Evolutionary conservation across 2,113 vertebrate species (phyloP).

Genomic region (Parus major): DNA sequence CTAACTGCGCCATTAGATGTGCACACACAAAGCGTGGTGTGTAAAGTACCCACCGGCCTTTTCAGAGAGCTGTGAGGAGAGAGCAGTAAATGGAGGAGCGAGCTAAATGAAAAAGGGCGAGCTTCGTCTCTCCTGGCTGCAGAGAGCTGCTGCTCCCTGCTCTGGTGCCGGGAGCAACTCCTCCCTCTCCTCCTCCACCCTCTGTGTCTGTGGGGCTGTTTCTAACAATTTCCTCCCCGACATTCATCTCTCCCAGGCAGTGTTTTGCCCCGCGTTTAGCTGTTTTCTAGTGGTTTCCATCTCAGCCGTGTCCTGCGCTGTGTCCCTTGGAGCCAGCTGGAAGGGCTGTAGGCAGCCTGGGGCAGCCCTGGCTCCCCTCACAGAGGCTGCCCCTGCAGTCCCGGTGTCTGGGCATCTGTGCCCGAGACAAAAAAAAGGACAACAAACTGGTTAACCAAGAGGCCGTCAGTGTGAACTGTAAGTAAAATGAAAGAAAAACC

Average conservation of each 20-base stretch:
- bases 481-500: background rate
- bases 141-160: background rate
- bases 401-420: rapidly evolving
- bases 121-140: rapidly evolving
- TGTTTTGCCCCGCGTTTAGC: background rate
- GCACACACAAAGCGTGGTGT: background rate
- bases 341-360: rapidly evolving
- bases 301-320: background rate
- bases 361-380: background rate
- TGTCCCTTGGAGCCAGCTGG: rapidly evolving
- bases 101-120: background rate
- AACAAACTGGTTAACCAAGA: background rate
- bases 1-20: background rate
- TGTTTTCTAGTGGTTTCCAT: background rate
- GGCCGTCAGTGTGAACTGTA: background rate
- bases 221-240: background rate
- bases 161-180: rapidly evolving
- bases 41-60: background rate
- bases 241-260: background rate
- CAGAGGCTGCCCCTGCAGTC: background rate
- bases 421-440: background rate
- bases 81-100: rapidly evolving
- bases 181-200: background rate
- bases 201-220: background rate
- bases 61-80: background rate